phyloP scores from a whole-genome alignment of 2,113 vertebrate species.

The Xenotilapia leptura region DNA sequence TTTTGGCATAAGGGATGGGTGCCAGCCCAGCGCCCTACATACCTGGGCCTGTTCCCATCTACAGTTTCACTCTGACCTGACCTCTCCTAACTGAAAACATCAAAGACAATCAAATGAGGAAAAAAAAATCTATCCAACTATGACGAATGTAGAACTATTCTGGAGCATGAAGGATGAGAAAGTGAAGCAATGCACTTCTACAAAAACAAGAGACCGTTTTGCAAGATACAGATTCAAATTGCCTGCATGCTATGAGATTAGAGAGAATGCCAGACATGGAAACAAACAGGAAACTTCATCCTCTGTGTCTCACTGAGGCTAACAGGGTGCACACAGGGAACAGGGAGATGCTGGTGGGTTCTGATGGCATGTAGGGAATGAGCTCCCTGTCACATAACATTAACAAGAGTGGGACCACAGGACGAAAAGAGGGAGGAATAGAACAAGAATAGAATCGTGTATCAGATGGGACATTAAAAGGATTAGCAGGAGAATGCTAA shows the following conservation, averaged over 20 bases:
- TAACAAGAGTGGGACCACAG: slow-evolving; percentile 1
- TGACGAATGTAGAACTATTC: neutral
- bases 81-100: slow-evolving; percentile 48
- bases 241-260: neutral
- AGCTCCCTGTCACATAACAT: slow-evolving; percentile 35
- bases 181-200: neutral
- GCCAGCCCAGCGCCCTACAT: slow-evolving; percentile 29
- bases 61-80: slow-evolving; percentile 20
- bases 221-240: neutral
- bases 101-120: slow-evolving; percentile 35
- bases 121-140: neutral
- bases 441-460: neutral
- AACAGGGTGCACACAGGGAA: slow-evolving; percentile 16
- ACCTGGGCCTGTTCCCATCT: slow-evolving; percentile 32
- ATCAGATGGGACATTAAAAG: slow-evolving; percentile 1
- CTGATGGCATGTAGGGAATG: slow-evolving; percentile 44
- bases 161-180: neutral
- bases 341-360: neutral
- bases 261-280: slow-evolving; percentile 4
- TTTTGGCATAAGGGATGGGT: slow-evolving; percentile 17
- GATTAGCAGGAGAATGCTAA: neutral
- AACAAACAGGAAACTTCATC: slow-evolving; percentile 11
- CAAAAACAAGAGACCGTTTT: neutral
- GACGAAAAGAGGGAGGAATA: neutral
- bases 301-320: neutral